These are phyloP conservation scores for Aspidiotus rigidus DNA, from an alignment of 2,888 invertebrate species.

Conservation along the genomic window DNA sequence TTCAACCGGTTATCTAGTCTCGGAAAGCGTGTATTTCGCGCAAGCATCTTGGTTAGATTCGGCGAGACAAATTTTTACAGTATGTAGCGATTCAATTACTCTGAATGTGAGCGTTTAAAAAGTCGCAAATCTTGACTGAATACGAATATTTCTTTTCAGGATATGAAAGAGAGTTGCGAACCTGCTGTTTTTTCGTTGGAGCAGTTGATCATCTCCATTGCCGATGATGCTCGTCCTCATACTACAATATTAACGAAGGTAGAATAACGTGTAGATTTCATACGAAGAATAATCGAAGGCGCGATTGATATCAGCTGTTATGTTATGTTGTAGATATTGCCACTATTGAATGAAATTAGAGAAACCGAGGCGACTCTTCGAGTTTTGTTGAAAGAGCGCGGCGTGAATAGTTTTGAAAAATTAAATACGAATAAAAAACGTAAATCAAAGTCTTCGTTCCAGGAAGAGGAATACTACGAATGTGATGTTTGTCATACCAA, in stretches of 20 bases:
- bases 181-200: slow-evolving; percentile 85
- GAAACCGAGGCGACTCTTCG: slow-evolving; percentile 58
- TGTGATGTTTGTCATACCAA: slow-evolving; percentile 76
- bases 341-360: slow-evolving; percentile 52
- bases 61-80: slow-evolving; percentile 64
- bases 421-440: slow-evolving; percentile 50
- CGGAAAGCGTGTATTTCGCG: slow-evolving; percentile 88
- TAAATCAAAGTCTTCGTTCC: slow-evolving; percentile 44
- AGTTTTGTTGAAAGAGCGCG: slow-evolving; percentile 53
- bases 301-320: not conserved
- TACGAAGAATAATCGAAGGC: not conserved
- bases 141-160: slow-evolving; percentile 47
- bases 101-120: not conserved
- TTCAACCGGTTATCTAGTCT: slow-evolving; percentile 77
- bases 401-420: slow-evolving; percentile 55
- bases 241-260: slow-evolving; percentile 55
- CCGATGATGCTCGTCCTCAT: slow-evolving; percentile 56
- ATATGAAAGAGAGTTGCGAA: slow-evolving; percentile 72
- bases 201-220: slow-evolving; percentile 65
- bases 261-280: not conserved
- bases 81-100: slow-evolving; percentile 41
- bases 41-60: slow-evolving; percentile 66
- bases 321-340: slow-evolving; percentile 47
- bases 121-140: not conserved
- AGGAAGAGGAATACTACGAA: slow-evolving; percentile 61